Conservation (phyloP, 1,140 invertebrate species). For the Drosophila nasuta region DNA sequence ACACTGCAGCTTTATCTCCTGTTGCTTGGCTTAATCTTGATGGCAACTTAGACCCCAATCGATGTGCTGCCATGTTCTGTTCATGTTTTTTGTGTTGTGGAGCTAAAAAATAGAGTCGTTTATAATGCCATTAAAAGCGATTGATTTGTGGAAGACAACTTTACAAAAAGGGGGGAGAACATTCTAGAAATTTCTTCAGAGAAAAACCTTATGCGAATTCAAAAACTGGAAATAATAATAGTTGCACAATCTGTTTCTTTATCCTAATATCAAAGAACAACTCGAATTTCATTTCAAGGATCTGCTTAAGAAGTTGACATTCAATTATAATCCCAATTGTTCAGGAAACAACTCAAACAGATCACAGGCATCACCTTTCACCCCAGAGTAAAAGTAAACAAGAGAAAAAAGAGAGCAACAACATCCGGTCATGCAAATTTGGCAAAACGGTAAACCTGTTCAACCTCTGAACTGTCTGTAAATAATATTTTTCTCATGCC, state of each 20-base stretch:
- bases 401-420: slow-evolving; percentile 33
- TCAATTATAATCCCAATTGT: slow-evolving; percentile 41
- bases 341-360: slow-evolving; percentile 27
- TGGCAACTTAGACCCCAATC: slow-evolving; percentile 49
- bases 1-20: slow-evolving; percentile 51
- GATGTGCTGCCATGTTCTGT: slow-evolving; percentile 16
- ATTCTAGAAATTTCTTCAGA: background rate
- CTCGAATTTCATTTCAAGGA: slow-evolving; percentile 5
- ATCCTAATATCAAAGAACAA: background rate
- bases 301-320: slow-evolving; percentile 34
- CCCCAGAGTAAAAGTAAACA: background rate
- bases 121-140: slow-evolving; percentile 15
- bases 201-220: no score
- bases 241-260: background rate
- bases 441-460: slow-evolving; percentile 52
- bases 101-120: slow-evolving; percentile 22
- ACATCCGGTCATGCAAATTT: slow-evolving; percentile 73
- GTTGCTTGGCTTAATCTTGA: slow-evolving; percentile 61
- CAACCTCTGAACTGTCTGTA: slow-evolving; percentile 49
- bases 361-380: slow-evolving; percentile 53
- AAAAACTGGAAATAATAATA: background rate
- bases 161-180: background rate
- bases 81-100: slow-evolving; percentile 16
- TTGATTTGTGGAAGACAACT: slow-evolving; percentile 13
- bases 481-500: slow-evolving; percentile 45